These are phyloP conservation scores for Seladonia tumulorum DNA, from an alignment of 2,888 invertebrate genomes.

Conservation along the genomic window DNA sequence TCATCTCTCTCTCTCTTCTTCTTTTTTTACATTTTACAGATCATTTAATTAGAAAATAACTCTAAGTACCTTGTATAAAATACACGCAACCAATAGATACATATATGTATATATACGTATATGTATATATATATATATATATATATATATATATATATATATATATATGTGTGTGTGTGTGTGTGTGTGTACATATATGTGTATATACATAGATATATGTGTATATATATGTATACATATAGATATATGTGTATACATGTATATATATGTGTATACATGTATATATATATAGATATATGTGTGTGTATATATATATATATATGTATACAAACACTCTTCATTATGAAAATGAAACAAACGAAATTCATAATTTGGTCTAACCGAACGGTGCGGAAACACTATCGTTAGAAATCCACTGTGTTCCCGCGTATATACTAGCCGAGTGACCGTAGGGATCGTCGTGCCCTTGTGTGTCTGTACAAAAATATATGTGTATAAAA, in stretches of 20 bases:
- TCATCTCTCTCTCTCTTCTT: not conserved
- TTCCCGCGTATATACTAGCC: slow-evolving; percentile 39
- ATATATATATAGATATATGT: too few species aligned
- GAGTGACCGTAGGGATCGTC: slow-evolving; percentile 45
- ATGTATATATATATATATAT: not conserved
- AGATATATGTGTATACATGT: slow-evolving; percentile 6
- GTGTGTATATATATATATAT: slow-evolving; percentile 6
- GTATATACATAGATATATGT: not conserved
- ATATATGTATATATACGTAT: slow-evolving; percentile 14
- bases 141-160: slow-evolving; percentile 6
- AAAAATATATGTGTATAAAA: slow-evolving; percentile 69
- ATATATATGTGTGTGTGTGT: too few species aligned
- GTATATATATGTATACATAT: too few species aligned
- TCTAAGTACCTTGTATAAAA: slow-evolving; percentile 61
- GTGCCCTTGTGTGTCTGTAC: slow-evolving; percentile 56
- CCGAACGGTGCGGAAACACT: slow-evolving; percentile 43
- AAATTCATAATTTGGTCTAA: slow-evolving; percentile 27
- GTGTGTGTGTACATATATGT: too few species aligned
- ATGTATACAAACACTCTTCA: slow-evolving; percentile 1
- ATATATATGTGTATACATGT: not conserved
- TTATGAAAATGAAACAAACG: slow-evolving; percentile 46
- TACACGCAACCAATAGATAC: slow-evolving; percentile 36
- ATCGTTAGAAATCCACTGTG: slow-evolving; percentile 63
- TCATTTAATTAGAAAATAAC: slow-evolving; percentile 37
- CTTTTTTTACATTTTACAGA: slow-evolving; percentile 3